Evolutionary conservation across 2,888 invertebrate genomes (phyloP).

Genomic region (Tinea trinotella): DNA sequence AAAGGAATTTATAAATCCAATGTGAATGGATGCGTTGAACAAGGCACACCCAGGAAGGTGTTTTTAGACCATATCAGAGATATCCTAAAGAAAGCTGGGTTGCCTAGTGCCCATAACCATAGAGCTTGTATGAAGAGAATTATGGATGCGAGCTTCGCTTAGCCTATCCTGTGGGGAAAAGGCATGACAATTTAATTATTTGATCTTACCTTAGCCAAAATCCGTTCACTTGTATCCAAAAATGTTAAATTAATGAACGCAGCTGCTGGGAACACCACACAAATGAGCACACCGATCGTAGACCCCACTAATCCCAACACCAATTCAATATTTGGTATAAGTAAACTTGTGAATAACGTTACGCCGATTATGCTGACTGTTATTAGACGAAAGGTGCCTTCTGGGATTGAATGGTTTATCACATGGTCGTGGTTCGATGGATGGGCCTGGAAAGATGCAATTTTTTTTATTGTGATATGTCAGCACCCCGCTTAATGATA

Average conservation of each 20-base stretch:
- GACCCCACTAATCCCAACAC: constrained; percentile 95
- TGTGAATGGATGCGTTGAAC: too few species aligned
- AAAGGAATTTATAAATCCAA: too few species aligned
- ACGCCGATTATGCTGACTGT: constrained; percentile 84
- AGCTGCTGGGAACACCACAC: constrained; percentile 92
- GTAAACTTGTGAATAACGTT: constrained; percentile 84
- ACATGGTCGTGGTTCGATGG: constrained; percentile 75
- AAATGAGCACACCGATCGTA: constrained; percentile 94
- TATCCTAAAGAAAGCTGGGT: too few species aligned
- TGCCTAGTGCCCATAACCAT: too few species aligned
- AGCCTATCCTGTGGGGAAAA: too few species aligned
- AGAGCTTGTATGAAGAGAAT: too few species aligned
- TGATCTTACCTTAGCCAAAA: constrained; percentile 84
- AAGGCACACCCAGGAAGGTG: too few species aligned
- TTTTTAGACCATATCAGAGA: too few species aligned
- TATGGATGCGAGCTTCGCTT: too few species aligned
- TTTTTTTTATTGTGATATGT: too few species aligned
- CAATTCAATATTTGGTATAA: constrained; percentile 95
- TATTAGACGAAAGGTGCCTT: constrained; percentile 84
- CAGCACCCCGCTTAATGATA: too few species aligned
- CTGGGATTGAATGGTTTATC: constrained; percentile 83
- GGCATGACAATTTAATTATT: too few species aligned
- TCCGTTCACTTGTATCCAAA: constrained; percentile 86
- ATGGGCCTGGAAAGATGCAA: constrained; percentile 70
- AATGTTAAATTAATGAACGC: constrained; percentile 89